Evolutionary conservation across 2,797 vertebrate species (phyloP).

Genomic region (Tadarida brasiliensis): DNA sequence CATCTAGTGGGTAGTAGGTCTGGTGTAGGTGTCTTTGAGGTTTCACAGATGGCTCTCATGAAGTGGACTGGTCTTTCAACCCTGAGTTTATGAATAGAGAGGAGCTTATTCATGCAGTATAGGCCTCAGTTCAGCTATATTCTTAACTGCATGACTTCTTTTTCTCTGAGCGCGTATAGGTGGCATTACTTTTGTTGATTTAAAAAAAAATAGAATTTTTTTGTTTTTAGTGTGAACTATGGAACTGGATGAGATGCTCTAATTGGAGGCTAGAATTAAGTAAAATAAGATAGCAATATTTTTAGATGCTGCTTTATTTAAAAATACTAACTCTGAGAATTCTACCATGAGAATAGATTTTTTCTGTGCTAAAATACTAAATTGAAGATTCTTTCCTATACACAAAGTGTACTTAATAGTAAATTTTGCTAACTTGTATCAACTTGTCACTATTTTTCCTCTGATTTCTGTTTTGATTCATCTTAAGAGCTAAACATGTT

Average conservation of each 20-base stretch:
- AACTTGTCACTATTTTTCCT: not conserved
- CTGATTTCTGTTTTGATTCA: not conserved
- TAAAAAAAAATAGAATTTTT: not conserved
- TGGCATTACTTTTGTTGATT: not conserved
- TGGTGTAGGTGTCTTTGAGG: not conserved
- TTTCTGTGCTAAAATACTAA: slow-evolving; percentile 22
- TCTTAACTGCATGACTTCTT: not conserved
- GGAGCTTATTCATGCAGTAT: not conserved
- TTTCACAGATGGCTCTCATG: not conserved
- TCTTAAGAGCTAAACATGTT: not conserved
- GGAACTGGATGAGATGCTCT: not conserved
- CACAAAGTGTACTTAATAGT: not conserved
- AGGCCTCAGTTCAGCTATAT: not conserved
- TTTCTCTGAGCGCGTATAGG: not conserved
- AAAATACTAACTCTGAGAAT: slow-evolving; percentile 20
- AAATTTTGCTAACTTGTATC: not conserved
- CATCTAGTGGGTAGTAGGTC: not conserved
- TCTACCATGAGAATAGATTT: not conserved
- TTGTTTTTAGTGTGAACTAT: not conserved
- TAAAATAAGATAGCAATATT: slow-evolving; percentile 4
- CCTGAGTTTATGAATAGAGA: not conserved
- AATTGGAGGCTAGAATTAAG: not conserved
- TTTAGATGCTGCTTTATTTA: slow-evolving; percentile 7
- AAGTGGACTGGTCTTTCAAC: not conserved
- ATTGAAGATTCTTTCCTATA: not conserved